These are phyloP conservation scores for Acrocephalus scirpaceus DNA, from an alignment of 2,797 vertebrate genomes.

Conservation along the genomic window DNA sequence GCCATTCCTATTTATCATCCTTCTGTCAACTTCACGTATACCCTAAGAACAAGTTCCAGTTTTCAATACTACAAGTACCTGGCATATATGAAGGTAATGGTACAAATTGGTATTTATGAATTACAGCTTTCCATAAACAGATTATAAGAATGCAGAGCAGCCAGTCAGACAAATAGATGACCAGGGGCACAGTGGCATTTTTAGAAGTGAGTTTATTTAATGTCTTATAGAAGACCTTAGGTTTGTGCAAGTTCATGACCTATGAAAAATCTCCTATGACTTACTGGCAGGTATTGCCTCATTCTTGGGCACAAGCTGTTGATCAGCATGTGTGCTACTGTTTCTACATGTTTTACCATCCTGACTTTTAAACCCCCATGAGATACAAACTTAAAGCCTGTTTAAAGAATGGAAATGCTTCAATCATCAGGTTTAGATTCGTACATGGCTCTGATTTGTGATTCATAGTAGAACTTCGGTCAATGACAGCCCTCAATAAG, in stretches of 20 bases:
- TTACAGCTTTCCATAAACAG: conserved; percentile 25
- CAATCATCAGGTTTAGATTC: neutral
- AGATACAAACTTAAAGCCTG: neutral
- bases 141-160: neutral
- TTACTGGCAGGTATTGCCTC: neutral
- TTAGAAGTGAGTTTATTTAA: neutral
- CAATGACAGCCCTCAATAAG: neutral
- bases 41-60: neutral
- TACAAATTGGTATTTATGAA: neutral
- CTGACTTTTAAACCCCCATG: neutral
- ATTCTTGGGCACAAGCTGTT: neutral
- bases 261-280: neutral
- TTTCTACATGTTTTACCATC: neutral
- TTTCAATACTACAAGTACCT: neutral
- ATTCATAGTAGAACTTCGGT: neutral
- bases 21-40: neutral
- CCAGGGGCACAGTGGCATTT: neutral
- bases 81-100: neutral
- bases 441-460: neutral
- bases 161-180: neutral
- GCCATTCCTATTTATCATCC: neutral
- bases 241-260: neutral
- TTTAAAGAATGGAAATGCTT: neutral
- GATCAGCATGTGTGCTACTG: neutral
- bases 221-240: neutral